Percentiles rank a stretch among this genome's conserved stretches.
Evolutionary conservation across 1,140 invertebrate species (phyloP).

Genomic region (Drosophila busckii): DNA sequence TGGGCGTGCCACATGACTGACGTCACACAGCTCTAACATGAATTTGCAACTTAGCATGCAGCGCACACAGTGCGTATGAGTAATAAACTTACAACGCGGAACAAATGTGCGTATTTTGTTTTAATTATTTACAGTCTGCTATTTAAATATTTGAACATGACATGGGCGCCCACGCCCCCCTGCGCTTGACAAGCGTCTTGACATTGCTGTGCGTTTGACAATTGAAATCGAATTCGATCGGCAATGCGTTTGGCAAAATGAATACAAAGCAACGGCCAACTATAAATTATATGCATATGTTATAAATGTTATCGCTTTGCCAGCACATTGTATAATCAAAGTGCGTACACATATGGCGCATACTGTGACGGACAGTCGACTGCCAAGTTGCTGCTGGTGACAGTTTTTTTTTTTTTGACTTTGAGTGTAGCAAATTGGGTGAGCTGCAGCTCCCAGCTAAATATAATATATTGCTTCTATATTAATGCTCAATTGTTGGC

Average conservation of each 20-base stretch:
- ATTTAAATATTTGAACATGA: constrained; percentile 45
- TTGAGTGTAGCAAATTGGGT: too few species aligned
- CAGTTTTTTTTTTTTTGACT: too few species aligned
- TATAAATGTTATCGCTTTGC: constrained; percentile 42
- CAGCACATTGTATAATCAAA: constrained; percentile 52
- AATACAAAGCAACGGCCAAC: constrained; percentile 36
- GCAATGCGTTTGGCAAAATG: constrained; percentile 70
- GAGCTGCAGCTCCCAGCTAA: too few species aligned
- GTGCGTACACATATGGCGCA: constrained; percentile 41
- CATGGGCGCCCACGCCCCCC: constrained; percentile 22
- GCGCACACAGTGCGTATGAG: constrained; percentile 66
- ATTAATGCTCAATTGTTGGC: too few species aligned
- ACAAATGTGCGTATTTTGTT: constrained; percentile 41
- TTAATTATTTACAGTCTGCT: constrained; percentile 68
- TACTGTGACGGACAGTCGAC: constrained; percentile 24
- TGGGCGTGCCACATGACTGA: constrained; percentile 18
- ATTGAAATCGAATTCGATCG: constrained; percentile 70
- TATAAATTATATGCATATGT: constrained; percentile 26
- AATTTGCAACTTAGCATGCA: constrained; percentile 61
- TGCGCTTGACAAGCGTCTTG: neutral
- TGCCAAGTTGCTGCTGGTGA: constrained; percentile 14
- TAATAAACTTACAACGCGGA: constrained; percentile 50
- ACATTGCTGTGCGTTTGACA: constrained; percentile 50
- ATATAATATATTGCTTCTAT: too few species aligned
- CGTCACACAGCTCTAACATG: constrained; percentile 25